Evolutionary conservation across 1,140 invertebrate genomes (phyloP).

Genomic region (Drosophila mayri): DNA sequence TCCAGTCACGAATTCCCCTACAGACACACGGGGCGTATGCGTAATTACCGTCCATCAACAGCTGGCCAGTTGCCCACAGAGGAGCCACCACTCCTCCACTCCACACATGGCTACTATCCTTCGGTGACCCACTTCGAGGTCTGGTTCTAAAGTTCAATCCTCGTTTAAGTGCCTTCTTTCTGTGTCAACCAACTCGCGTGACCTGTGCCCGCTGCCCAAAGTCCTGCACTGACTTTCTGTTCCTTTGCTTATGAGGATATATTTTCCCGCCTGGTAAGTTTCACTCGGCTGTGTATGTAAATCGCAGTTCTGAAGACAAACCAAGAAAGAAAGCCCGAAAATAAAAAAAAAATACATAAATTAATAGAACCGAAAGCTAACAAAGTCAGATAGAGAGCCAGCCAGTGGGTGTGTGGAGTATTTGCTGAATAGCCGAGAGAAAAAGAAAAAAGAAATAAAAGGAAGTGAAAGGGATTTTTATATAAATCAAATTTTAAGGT

Average conservation of each 20-base stretch:
- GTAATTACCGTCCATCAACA: conserved; percentile 60
- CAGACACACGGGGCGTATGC: conserved; percentile 65
- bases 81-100: conserved; percentile 8
- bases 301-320: conserved; percentile 27
- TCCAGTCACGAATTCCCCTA: not conserved
- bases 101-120: conserved; percentile 21
- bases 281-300: conserved; percentile 28
- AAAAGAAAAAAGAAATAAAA: no score
- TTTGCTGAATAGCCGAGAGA: conserved; percentile 1
- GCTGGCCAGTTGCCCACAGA: conserved; percentile 48
- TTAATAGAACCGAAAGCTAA: conserved; percentile 37
- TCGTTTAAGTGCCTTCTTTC: conserved; percentile 39
- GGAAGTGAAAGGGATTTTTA: not conserved
- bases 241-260: not conserved
- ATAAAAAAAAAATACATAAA: conserved; percentile 67
- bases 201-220: conserved; percentile 30
- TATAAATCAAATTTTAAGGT: no score
- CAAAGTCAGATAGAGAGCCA: not conserved
- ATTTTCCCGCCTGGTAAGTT: conserved; percentile 34
- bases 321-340: conserved; percentile 60
- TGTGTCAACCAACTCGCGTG: conserved; percentile 75
- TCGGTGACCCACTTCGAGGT: conserved; percentile 50
- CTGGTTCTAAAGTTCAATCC: conserved; percentile 59
- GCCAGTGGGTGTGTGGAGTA: conserved; percentile 8
- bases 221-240: not conserved